A percentile compares a stretch with the other conserved stretches of the same genome.
Evolutionary conservation across 2,797 vertebrate species (phyloP).

Genomic region (Onychomys leucogaster): DNA sequence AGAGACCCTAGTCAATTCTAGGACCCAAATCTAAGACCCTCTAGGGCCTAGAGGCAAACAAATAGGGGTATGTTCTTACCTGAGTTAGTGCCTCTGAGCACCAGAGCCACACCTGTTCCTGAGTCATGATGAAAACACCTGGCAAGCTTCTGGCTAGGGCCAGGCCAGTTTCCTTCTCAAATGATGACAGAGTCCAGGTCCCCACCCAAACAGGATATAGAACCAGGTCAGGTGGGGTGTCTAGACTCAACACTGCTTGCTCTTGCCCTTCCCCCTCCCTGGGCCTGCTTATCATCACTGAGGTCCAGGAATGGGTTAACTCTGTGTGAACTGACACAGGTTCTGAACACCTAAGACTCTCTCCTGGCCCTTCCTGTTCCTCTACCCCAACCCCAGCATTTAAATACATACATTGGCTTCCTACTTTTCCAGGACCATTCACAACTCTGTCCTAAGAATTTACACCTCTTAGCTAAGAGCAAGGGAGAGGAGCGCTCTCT

Average conservation of each 20-base stretch:
- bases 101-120: slow-evolving; percentile 72
- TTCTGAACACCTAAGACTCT: neutral
- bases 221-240: neutral
- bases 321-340: neutral
- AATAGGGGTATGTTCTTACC: neutral
- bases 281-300: neutral
- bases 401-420: neutral
- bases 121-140: slow-evolving; percentile 75
- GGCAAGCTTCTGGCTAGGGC: slow-evolving; percentile 11
- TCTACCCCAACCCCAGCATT: neutral
- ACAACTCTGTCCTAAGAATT: neutral
- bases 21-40: neutral
- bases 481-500: too few relatives aligned
- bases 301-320: neutral
- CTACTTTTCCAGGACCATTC: slow-evolving; percentile 26
- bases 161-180: neutral
- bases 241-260: neutral
- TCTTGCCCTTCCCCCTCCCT: neutral
- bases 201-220: neutral
- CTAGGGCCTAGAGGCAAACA: neutral
- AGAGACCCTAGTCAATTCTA: neutral
- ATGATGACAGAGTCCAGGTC: slow-evolving; percentile 36
- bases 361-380: neutral
- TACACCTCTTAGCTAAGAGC: neutral
- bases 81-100: neutral